Conservation (phyloP, 2,888 invertebrate genomes). For the Aphidius colemani region DNA sequence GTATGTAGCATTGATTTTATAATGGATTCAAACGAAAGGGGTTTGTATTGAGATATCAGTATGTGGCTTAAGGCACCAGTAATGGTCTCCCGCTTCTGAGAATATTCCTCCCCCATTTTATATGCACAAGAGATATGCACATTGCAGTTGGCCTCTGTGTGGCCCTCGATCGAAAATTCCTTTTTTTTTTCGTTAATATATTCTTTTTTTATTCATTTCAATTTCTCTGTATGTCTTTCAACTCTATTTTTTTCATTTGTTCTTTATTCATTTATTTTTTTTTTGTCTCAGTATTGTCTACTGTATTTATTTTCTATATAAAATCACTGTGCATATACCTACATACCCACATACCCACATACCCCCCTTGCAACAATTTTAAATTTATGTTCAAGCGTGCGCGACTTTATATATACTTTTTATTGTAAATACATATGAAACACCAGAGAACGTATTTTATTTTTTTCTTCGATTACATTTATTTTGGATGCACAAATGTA, state of each 20-base stretch:
- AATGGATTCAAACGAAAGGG: slow-evolving; percentile 59
- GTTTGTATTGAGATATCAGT: slow-evolving; percentile 60
- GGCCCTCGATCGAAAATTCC: slow-evolving; percentile 22
- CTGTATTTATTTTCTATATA: background rate
- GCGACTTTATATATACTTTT: slow-evolving; percentile 21
- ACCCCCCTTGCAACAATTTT: slow-evolving; percentile 29
- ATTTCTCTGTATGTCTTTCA: slow-evolving; percentile 19
- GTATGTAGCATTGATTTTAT: slow-evolving; percentile 43
- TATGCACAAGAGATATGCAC: slow-evolving; percentile 44
- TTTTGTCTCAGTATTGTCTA: background rate
- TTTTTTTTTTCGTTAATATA: background rate
- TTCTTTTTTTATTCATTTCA: slow-evolving; percentile 5
- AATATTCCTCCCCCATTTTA: slow-evolving; percentile 40
- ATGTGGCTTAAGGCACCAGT: slow-evolving; percentile 54
- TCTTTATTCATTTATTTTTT: slow-evolving; percentile 5
- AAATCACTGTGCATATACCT: slow-evolving; percentile 21
- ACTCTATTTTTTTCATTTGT: slow-evolving; percentile 13
- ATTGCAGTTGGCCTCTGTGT: slow-evolving; percentile 30
- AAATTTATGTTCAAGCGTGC: slow-evolving; percentile 33
- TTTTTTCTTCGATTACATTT: background rate
- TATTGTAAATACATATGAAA: too few species aligned
- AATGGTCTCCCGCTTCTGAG: slow-evolving; percentile 57
- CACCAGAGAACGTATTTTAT: background rate
- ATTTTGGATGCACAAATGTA: slow-evolving; percentile 4
- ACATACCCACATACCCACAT: slow-evolving; percentile 33